Evolutionary conservation across 2,113 vertebrate genomes (phyloP), one percentile per base, ranked within the genome.

Genomic region (Triplophysa siluroides): DNA sequence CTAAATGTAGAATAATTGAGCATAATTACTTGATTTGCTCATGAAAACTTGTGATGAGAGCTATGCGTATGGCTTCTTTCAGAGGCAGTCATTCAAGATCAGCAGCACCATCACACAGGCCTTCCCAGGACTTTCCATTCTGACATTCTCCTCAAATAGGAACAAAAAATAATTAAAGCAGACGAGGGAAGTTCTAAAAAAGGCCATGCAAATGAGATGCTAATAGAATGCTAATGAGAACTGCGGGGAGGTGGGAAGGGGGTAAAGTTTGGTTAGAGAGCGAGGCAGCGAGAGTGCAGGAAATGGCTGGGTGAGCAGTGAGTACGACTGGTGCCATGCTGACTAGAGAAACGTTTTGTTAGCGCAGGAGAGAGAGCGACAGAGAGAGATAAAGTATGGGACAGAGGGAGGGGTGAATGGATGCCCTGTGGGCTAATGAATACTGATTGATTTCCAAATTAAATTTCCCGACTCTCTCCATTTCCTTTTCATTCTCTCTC

Each of bases 171-270:
- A 84, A 75, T 74, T 80, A 81, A 84, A 81, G 78, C 79, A 72
- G 56, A 78, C 21, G 21, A 81, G 79, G 74, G 80, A 79, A 83
- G 76, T 80, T 81, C 62, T 80, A 81, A 74, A 84, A 80, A 84
- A 78, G 81, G 74, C 4, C 76, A 81, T 91, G 90, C 89, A 92
- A 94, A 94, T 92, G 87, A 93, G 81, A 91, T 92, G 89, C 88
- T 92, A 94, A 93, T 94, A 83, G 87, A 64, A 92, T 93, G 92
- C 91, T 93, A 92, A 93, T 93, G 92, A 94, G 89, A 82, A 90
- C 66, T 84, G 91, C 81, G 83, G 88, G 81, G 85, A 91, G 87
- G 89, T 85, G 89, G 88, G 88, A 83, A 87, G 85, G 80, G 80
- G 83, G 80, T 91, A 91, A 92, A 91, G 90, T 93, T 93, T 92